phyloP scores from a whole-genome alignment of 53 echinoderm and acorn worm species.

The Luidia sarsii region DNA sequence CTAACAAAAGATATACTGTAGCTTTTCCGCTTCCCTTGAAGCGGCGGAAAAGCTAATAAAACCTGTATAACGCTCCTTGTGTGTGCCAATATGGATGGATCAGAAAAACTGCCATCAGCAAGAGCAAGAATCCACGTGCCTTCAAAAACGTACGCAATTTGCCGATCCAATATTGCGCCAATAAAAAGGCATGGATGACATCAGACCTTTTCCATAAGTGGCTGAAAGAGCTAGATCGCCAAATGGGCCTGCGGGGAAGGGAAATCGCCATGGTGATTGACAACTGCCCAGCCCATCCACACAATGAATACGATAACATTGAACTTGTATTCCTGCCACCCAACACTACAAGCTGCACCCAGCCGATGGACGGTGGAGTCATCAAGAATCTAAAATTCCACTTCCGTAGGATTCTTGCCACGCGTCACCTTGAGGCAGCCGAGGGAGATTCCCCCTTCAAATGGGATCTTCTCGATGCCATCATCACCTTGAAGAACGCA shows the following conservation, averaged over 20 bases:
- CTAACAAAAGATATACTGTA: too few species aligned
- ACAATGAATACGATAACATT: constrained; percentile 2
- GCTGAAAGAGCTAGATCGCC: constrained; percentile 34
- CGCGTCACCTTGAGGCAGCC: constrained; percentile 24
- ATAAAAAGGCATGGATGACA: constrained; percentile 47
- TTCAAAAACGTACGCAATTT: constrained; percentile 7
- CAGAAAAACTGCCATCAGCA: constrained; percentile 31
- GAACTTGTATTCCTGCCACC: constrained; percentile 49
- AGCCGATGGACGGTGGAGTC: constrained; percentile 58
- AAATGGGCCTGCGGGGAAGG: neutral
- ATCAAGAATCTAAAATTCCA: constrained; percentile 45
- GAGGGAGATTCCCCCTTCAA: constrained; percentile 38
- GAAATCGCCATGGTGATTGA: constrained; percentile 32
- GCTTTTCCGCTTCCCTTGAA: too few species aligned
- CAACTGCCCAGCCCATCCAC: constrained; percentile 55
- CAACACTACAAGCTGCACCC: constrained; percentile 50
- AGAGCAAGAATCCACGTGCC: neutral
- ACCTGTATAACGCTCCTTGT: constrained; percentile 44
- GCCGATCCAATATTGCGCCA: constrained; percentile 25
- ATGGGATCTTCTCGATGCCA: constrained; percentile 57
- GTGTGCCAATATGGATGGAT: constrained; percentile 62
- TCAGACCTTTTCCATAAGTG: constrained; percentile 40
- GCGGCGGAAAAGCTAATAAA: too few species aligned
- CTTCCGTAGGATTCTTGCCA: too few species aligned
- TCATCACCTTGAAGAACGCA: constrained; percentile 45